Evolutionary conservation across 2,113 vertebrate species (phyloP).

Genomic region (Oncorhynchus masou): DNA sequence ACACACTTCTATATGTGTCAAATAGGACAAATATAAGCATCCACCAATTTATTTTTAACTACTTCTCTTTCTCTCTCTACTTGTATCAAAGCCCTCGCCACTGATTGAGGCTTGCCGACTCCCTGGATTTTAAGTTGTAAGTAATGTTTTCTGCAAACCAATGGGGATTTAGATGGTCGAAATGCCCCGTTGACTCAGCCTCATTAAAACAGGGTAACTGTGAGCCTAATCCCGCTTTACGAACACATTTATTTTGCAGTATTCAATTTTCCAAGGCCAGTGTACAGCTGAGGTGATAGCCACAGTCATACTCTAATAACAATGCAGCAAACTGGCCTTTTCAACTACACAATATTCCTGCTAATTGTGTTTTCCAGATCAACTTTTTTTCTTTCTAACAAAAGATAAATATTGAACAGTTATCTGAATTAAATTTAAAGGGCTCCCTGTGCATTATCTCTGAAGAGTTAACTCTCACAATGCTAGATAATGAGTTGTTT

Average conservation of each 20-base stretch:
- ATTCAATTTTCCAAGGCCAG: background rate
- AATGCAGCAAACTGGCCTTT: background rate
- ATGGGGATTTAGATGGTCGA: slow-evolving; percentile 45
- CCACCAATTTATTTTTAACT: no score
- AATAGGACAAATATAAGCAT: no score
- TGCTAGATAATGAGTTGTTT: background rate
- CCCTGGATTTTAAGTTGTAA: slow-evolving; percentile 47
- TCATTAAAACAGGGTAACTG: slow-evolving; percentile 54
- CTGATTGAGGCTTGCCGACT: slow-evolving; percentile 27
- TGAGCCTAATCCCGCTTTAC: slow-evolving; percentile 52
- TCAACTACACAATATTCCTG: background rate
- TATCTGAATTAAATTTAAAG: background rate
- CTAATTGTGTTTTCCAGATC: background rate
- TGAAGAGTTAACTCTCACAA: background rate
- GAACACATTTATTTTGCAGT: slow-evolving; percentile 53
- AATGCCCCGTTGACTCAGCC: slow-evolving; percentile 52
- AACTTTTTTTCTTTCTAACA: background rate
- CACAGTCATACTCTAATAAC: background rate
- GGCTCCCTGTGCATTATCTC: background rate
- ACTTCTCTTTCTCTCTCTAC: no score
- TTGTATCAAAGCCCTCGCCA: slow-evolving; percentile 18
- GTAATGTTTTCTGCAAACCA: slow-evolving; percentile 38
- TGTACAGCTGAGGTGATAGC: background rate
- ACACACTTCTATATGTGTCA: no score
- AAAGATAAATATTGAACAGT: background rate